A percentile compares a stretch with the other conserved stretches of the same genome.
Conservation (phyloP, 2,113 vertebrate genomes). For the Panthera uncia region DNA sequence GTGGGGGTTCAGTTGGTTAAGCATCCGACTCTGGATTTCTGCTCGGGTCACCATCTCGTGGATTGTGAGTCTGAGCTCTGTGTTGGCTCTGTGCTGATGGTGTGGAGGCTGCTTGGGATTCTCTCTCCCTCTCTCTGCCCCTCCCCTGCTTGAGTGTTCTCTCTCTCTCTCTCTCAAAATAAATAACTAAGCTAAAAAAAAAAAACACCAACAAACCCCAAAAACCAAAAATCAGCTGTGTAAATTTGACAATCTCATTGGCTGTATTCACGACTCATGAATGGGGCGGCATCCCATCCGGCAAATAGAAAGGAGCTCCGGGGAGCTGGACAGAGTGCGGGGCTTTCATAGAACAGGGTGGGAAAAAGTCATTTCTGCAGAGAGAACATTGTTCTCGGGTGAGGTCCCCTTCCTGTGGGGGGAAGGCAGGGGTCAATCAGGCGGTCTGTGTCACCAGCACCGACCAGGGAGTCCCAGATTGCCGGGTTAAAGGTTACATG, state of each 20-base stretch:
- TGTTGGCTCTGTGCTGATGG: too few species aligned
- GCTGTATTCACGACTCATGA: not conserved
- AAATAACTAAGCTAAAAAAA: too few species aligned
- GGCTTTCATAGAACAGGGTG: not conserved
- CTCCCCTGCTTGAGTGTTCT: too few species aligned
- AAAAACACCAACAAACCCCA: too few species aligned
- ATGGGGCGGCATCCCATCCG: not conserved
- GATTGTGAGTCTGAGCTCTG: too few species aligned
- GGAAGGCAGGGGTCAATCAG: not conserved
- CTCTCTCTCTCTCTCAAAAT: too few species aligned
- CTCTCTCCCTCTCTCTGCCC: too few species aligned
- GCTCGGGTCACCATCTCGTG: too few species aligned
- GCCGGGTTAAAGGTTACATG: accelerated
- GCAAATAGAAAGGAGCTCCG: not conserved
- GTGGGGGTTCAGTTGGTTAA: too few species aligned
- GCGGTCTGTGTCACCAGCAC: not conserved
- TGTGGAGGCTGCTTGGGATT: too few species aligned
- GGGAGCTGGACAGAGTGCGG: not conserved
- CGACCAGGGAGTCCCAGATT: not conserved
- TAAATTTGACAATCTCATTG: not conserved
- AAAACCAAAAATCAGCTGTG: not conserved
- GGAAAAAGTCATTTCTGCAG: not conserved
- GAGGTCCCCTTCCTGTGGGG: not conserved
- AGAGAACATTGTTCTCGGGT: not conserved
- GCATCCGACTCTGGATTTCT: too few species aligned